These are phyloP conservation scores for Zosterops hypoxanthus DNA, from an alignment of 2,113 vertebrate species.

Conservation along the genomic window DNA sequence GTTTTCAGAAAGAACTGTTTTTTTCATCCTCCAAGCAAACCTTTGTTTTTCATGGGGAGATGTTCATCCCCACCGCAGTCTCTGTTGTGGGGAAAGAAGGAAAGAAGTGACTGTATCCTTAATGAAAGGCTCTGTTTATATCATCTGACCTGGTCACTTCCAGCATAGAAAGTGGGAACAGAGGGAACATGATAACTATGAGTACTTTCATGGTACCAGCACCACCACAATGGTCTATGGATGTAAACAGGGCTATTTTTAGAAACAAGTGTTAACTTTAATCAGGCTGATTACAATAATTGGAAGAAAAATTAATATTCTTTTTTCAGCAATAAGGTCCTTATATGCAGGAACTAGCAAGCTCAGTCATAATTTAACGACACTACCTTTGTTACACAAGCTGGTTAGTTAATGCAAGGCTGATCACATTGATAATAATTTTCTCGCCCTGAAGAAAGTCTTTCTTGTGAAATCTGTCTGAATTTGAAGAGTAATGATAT, in stretches of 20 bases:
- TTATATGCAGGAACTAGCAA: not conserved
- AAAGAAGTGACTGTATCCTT: not conserved
- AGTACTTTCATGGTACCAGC: not conserved
- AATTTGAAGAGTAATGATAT: not conserved
- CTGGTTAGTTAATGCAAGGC: not conserved
- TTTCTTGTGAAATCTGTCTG: not conserved
- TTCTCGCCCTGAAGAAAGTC: not conserved
- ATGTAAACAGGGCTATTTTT: not conserved
- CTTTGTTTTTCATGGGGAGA: not conserved
- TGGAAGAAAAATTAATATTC: not conserved
- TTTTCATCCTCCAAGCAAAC: not conserved
- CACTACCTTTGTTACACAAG: not conserved
- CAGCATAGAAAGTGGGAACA: not conserved
- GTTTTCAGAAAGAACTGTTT: not conserved
- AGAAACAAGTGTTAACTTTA: not conserved
- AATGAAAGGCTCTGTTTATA: accelerated
- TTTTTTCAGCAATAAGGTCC: not conserved
- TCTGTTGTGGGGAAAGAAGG: not conserved
- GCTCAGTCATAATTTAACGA: not conserved
- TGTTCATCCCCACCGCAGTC: not conserved
- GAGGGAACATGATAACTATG: accelerated
- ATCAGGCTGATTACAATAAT: not conserved
- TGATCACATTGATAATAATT: not conserved
- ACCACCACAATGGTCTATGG: not conserved
- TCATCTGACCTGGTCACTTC: not conserved